Evolutionary conservation across 2,888 invertebrate species (phyloP).

Genomic region (Limnephilus auricula): DNA sequence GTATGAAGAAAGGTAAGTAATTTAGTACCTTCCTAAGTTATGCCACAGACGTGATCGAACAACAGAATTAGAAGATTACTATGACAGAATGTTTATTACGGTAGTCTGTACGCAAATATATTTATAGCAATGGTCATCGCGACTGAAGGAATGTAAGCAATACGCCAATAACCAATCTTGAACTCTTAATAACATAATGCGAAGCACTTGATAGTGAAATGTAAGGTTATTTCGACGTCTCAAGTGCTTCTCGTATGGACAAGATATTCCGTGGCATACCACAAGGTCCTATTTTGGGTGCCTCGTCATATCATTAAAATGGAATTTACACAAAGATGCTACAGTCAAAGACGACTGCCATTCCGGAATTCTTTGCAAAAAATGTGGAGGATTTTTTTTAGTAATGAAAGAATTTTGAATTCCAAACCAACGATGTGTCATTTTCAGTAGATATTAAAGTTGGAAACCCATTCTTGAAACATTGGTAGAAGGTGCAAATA

Average conservation of each 20-base stretch:
- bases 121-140: not conserved
- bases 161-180: not conserved
- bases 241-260: not conserved
- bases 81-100: not conserved
- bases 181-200: not conserved
- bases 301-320: not conserved
- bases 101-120: not conserved
- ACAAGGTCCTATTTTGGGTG: not conserved
- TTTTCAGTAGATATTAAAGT: not conserved
- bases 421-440: not conserved
- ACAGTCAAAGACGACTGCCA: not conserved
- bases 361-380: not conserved
- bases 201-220: slow-evolving; percentile 2
- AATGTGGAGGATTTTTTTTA: not conserved
- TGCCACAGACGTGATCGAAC: not conserved
- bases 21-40: not conserved
- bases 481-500: not conserved
- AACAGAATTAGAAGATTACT: not conserved
- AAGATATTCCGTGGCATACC: not conserved
- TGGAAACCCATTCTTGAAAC: not conserved
- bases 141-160: not conserved
- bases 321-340: not conserved
- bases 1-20: not conserved
- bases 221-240: not conserved
- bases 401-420: not conserved